These are phyloP conservation scores for Poecilus cupreus DNA, from an alignment of 2,888 invertebrate genomes.

Conservation along the genomic window DNA sequence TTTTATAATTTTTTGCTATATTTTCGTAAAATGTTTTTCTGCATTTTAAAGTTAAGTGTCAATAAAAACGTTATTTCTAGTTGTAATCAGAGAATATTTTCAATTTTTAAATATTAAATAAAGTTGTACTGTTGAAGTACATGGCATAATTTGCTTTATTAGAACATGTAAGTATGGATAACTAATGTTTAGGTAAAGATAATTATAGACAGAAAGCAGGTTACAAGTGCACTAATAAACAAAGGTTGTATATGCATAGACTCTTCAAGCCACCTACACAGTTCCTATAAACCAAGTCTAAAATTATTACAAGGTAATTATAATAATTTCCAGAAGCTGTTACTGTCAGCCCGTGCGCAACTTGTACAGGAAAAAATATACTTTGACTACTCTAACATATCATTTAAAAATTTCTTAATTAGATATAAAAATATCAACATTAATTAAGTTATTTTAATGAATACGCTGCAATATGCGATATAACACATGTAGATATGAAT, in stretches of 20 bases:
- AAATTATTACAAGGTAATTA: conserved; percentile 45
- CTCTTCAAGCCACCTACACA: background rate
- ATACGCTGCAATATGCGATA: conserved; percentile 24
- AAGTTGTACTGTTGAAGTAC: no score
- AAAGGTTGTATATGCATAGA: background rate
- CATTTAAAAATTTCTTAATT: background rate
- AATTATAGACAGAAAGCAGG: conserved; percentile 24
- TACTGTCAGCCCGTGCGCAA: background rate
- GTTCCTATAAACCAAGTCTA: background rate
- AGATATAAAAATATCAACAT: background rate
- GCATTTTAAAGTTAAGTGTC: no score
- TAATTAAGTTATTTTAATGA: conserved; percentile 28
- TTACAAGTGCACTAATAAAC: conserved; percentile 14
- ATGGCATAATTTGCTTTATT: background rate
- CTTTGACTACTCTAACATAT: background rate
- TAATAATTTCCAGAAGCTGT: background rate
- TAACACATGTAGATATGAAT: conserved; percentile 39
- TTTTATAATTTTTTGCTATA: no score
- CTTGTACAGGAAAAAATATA: background rate
- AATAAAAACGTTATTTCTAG: no score
- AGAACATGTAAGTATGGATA: background rate
- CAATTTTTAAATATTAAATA: no score
- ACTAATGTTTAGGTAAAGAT: background rate
- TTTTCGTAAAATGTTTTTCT: no score
- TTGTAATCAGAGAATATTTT: no score